Evolutionary conservation across 2,797 vertebrate species (phyloP).

Genomic region (Rhynchonycteris naso): DNA sequence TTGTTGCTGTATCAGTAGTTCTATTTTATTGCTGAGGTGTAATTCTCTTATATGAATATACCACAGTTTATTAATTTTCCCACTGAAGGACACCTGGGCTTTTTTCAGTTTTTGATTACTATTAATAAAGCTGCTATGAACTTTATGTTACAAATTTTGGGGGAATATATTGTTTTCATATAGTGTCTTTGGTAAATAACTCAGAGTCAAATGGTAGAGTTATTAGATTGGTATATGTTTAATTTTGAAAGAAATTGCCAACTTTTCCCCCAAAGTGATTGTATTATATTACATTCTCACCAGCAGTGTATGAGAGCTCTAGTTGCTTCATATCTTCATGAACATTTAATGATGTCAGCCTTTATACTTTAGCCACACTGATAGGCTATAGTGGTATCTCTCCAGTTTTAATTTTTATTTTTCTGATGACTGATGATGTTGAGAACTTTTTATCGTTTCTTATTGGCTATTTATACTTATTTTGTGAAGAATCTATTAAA

Average conservation of each 20-base stretch:
- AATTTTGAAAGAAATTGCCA: conserved; percentile 2
- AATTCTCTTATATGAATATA: conserved; percentile 4
- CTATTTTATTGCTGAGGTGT: background rate
- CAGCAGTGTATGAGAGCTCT: background rate
- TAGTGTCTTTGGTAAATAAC: background rate
- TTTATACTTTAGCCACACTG: background rate
- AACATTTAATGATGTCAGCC: background rate
- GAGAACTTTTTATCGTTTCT: conserved; percentile 2
- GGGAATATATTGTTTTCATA: background rate
- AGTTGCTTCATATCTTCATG: background rate
- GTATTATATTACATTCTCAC: background rate
- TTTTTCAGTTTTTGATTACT: conserved; percentile 1
- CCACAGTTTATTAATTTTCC: background rate
- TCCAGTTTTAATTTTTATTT: background rate
- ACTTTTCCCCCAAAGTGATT: background rate
- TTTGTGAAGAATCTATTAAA: conserved; percentile 15
- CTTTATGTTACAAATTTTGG: conserved; percentile 35
- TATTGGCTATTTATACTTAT: background rate
- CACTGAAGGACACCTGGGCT: background rate
- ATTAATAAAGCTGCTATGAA: background rate
- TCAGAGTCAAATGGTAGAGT: background rate
- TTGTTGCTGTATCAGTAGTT: conserved; percentile 10
- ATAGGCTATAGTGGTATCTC: background rate
- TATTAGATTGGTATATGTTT: background rate
- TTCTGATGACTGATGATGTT: background rate